phyloP scores from a whole-genome alignment of 2,888 invertebrate species.

The Caenorhabditis imperialis region DNA sequence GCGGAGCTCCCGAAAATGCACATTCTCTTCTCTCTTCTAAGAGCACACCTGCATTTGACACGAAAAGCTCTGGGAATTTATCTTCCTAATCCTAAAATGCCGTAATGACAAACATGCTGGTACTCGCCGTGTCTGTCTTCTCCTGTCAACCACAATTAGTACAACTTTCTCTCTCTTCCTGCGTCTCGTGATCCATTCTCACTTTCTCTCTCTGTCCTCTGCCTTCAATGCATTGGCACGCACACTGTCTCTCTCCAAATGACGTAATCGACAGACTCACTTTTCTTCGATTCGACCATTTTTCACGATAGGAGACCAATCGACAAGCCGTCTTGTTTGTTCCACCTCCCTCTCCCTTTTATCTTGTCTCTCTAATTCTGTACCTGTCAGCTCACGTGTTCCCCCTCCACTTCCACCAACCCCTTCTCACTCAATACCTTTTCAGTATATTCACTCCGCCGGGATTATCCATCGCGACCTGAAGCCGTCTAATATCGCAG shows the following conservation, averaged over 20 bases:
- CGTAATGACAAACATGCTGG: no score
- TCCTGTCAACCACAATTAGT: conserved; percentile 1
- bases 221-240: not conserved
- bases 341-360: conserved; percentile 14
- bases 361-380: conserved; percentile 32
- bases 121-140: not conserved
- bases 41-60: no score
- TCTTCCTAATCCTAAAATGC: no score
- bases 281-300: conserved; percentile 23
- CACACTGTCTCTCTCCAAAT: conserved; percentile 14
- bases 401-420: not conserved
- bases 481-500: conserved; percentile 98
- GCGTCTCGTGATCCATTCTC: conserved; percentile 16
- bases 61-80: no score
- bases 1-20: no score
- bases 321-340: conserved; percentile 11
- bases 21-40: no score
- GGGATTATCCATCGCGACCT: conserved; percentile 97
- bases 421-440: no score
- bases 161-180: conserved; percentile 6
- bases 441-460: conserved; percentile 92
- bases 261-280: conserved; percentile 11
- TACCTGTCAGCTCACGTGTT: not conserved
- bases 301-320: conserved; percentile 40
- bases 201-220: no score